phyloP scores from a whole-genome alignment of 2,888 invertebrate genomes.

The Yponomeuta evonymella region DNA sequence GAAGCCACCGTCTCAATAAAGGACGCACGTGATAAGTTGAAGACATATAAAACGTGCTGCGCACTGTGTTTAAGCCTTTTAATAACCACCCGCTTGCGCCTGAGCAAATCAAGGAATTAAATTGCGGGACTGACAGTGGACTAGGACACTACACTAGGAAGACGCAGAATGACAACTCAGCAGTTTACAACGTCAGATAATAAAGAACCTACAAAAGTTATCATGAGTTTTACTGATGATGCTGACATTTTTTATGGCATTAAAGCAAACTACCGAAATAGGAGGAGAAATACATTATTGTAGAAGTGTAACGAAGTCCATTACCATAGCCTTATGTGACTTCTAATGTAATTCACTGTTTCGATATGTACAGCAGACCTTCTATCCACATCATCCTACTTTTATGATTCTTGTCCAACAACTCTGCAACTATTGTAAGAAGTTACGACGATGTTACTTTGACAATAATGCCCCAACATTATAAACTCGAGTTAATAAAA shows the following conservation, averaged over 20 bases:
- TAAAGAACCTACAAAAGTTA: neutral
- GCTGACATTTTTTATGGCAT: too few relatives aligned
- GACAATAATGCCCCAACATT: conserved; percentile 10
- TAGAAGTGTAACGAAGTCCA: too few relatives aligned
- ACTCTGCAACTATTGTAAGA: neutral
- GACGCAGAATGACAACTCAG: neutral
- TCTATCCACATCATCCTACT: neutral
- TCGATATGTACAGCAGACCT: neutral
- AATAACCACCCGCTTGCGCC: conserved; percentile 5
- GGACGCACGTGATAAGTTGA: conserved; percentile 7
- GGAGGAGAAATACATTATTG: too few relatives aligned
- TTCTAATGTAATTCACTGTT: neutral
- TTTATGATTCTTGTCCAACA: neutral
- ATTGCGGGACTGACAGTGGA: conserved; percentile 2
- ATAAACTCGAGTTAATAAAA: conserved; percentile 6
- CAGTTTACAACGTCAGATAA: neutral
- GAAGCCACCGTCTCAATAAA: neutral
- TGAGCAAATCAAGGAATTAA: conserved; percentile 5
- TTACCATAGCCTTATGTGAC: too few relatives aligned
- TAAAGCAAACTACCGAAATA: too few relatives aligned
- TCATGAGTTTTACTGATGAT: neutral
- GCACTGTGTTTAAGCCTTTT: conserved; percentile 4
- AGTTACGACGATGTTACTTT: conserved; percentile 7
- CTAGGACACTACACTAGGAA: neutral
- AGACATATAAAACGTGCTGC: neutral